Percentiles rank a stretch among this genome's conserved stretches.
Evolutionary conservation across 2,888 invertebrate species (phyloP).

Genomic region (Stegophylla sp.): DNA sequence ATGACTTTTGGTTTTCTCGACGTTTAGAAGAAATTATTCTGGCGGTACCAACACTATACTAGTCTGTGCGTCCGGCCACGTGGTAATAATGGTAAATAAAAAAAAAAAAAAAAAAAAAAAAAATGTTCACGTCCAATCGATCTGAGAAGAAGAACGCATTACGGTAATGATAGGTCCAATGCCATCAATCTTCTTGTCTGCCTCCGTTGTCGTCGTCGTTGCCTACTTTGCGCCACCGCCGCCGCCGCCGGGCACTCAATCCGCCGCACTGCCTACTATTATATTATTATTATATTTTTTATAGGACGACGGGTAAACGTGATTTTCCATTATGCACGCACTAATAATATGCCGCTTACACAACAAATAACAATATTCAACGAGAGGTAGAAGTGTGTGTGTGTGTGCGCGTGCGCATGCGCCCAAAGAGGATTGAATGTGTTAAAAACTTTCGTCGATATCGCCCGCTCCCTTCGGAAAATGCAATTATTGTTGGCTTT

Average conservation of each 20-base stretch:
- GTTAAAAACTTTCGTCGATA: conserved; percentile 10
- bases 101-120: no score
- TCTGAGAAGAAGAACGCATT: conserved; percentile 46
- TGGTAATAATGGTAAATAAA: conserved; percentile 35
- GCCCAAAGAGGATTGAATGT: conserved; percentile 19
- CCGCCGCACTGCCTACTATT: background rate
- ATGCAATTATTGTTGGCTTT: conserved; percentile 29
- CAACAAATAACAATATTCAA: conserved; percentile 22
- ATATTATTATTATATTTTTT: no score
- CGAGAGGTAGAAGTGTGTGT: conserved; percentile 17
- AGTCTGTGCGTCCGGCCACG: background rate
- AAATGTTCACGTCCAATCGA: conserved; percentile 50
- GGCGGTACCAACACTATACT: background rate
- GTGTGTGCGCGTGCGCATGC: background rate
- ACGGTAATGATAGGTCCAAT: conserved; percentile 41
- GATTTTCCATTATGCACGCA: conserved; percentile 30
- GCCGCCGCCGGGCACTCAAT: no score
- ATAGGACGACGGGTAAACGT: no score
- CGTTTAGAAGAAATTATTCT: background rate
- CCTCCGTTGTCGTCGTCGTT: background rate
- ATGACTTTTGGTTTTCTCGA: no score
- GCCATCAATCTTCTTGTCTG: conserved; percentile 50
- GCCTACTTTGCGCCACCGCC: conserved; percentile 10
- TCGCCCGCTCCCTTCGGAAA: background rate
- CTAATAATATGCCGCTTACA: conserved; percentile 36